Conservation (phyloP, 2,888 invertebrate genomes). For the Deroplatys truncata region DNA sequence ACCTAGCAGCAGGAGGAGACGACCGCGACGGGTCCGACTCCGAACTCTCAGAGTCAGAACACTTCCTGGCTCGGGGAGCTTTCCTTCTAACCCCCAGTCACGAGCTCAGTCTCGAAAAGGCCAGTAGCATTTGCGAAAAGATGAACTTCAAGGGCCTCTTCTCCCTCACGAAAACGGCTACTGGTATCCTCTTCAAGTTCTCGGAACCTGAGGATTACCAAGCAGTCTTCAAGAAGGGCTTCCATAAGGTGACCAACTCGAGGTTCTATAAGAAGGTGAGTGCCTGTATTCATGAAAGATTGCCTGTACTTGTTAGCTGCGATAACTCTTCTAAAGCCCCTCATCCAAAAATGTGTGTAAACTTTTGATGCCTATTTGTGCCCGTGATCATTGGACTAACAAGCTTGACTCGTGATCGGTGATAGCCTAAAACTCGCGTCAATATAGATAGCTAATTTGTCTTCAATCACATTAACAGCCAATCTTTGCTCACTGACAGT, state of each 20-base stretch:
- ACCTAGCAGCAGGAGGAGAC: conserved; percentile 47
- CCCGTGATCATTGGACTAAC: too few species aligned
- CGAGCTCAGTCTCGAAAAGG: conserved; percentile 81
- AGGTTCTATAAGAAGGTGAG: conserved; percentile 80
- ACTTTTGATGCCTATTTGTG: too few species aligned
- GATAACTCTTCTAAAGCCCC: too few species aligned
- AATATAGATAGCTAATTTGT: too few species aligned
- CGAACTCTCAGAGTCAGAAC: conserved; percentile 68
- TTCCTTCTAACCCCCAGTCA: conserved; percentile 82
- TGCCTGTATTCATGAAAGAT: conserved; percentile 20
- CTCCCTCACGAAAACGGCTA: conserved; percentile 81
- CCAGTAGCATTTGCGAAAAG: conserved; percentile 81
- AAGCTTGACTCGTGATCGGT: too few species aligned
- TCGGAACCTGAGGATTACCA: conserved; percentile 83
- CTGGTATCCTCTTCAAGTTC: conserved; percentile 84
- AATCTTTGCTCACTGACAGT: too few species aligned
- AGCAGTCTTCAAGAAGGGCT: conserved; percentile 80
- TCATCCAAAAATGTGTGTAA: too few species aligned
- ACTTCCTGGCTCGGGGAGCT: conserved; percentile 71
- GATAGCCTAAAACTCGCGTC: too few species aligned
- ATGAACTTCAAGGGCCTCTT: conserved; percentile 68
- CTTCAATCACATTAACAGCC: too few species aligned
- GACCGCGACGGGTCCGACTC: conserved; percentile 76
- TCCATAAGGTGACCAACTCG: conserved; percentile 81
- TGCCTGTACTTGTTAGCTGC: background rate